Conservation (phyloP, 2,888 invertebrate species). For the Cerceris ruficornis region DNA sequence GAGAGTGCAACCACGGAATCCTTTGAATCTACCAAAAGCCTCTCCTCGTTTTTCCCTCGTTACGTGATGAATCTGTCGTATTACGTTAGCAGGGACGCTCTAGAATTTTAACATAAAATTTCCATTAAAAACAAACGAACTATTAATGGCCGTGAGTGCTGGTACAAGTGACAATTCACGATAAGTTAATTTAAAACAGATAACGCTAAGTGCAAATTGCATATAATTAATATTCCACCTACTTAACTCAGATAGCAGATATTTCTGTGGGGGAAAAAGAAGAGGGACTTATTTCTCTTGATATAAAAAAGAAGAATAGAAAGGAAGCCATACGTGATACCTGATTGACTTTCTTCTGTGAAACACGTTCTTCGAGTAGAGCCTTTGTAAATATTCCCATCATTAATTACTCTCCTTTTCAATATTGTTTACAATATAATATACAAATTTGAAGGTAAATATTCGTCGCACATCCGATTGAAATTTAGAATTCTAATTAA, state of each 20-base stretch:
- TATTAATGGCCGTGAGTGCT: not conserved
- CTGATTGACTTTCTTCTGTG: not conserved
- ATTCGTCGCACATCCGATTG: not conserved
- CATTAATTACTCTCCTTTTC: not conserved
- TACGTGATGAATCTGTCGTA: constrained; percentile 95
- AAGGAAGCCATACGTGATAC: not conserved
- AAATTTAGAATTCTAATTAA: not conserved
- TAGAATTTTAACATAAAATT: constrained; percentile 2
- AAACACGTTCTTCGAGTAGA: not conserved
- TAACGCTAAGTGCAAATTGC: too few relatives aligned
- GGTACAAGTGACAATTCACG: not conserved
- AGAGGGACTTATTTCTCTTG: not conserved
- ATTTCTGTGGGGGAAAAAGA: not conserved
- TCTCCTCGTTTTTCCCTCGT: constrained; percentile 94
- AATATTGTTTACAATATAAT: not conserved
- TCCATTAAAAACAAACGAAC: not conserved
- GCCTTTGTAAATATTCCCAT: not conserved
- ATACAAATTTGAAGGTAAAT: not conserved
- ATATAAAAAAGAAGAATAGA: not conserved
- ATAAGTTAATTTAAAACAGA: too few relatives aligned
- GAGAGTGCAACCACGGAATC: constrained; percentile 97
- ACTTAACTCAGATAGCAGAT: not conserved
- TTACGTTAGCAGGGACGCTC: constrained; percentile 86
- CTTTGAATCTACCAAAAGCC: constrained; percentile 91
- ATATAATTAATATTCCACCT: too few relatives aligned